Base-by-base conservation (phyloP, 2,113 vertebrate species). In the Oncorhynchus kisutch region DNA sequence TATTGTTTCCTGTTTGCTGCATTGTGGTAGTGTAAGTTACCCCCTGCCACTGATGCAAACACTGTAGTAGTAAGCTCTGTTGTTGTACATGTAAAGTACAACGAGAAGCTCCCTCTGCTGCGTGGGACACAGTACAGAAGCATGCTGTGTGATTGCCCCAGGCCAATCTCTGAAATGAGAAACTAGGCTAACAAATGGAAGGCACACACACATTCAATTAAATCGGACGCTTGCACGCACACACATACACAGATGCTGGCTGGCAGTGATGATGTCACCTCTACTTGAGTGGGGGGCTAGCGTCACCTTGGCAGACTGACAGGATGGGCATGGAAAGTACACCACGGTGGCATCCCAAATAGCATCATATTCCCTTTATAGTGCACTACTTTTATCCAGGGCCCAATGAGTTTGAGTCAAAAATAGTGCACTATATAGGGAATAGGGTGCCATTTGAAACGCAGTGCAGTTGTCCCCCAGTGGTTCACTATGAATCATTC, bases 201-300 rank as follows among this genome's bases (percentile, higher is more conserved):
- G 70, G 64, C 74, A 22, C 31, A 39, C 7, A 45, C 0, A 45
- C 39, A 45, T 2, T 1, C 9, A 34, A 34, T 34, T 34, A 34
- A 34, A 34, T 34, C 5, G 31, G 31, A 45, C 39, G 39, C 8
- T 2, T 2, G 2, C 39, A 2, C 8, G 0, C 9, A 45, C 39
- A 45, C 39, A 45, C 39, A 45, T 45, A 45, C 39, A 45, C 9
- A 2, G 39, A 45, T 11, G 9, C 72, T 71, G 78, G 78, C 72
- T 67, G 78, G 78, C 71, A 80, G 82, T 67, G 75, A 80, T 90
- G 87, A 91, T 84, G 82, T 88, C 89, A 92, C 78, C 39, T 70
- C 60, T 39, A 39, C 62, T 67, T 31, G 51, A 73, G 18, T 45
- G 59, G 24, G 34, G 60, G 27, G 11, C 39, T 27, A 29, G 65